phyloP scores from a whole-genome alignment of 30 jellyfish, hydroid and myxozoan genomes.

The Nemopilema nomurai region DNA sequence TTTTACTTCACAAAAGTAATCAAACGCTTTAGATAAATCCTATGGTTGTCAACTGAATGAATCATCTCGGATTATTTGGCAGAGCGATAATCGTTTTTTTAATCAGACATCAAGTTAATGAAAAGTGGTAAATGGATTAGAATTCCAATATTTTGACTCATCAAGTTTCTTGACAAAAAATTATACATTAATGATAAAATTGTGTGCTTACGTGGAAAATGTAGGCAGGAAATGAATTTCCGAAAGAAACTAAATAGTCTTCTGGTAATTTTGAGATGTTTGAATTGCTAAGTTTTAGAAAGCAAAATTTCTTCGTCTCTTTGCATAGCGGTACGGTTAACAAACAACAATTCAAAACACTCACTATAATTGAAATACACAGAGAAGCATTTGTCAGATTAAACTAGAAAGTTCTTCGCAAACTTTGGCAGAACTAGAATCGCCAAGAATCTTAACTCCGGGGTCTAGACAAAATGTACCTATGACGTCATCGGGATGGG shows the following conservation, averaged over 20 bases:
- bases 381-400: too few species aligned
- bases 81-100: not conserved
- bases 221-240: not conserved
- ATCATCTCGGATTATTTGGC: not conserved
- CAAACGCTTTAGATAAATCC: not conserved
- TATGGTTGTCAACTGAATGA: not conserved
- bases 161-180: not conserved
- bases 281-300: not conserved
- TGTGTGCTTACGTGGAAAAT: not conserved
- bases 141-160: not conserved
- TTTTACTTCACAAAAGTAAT: not conserved
- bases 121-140: not conserved
- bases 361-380: too few species aligned
- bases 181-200: not conserved
- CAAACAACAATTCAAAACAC: too few species aligned
- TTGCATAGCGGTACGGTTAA: not conserved
- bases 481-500: too few species aligned
- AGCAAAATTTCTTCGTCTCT: not conserved
- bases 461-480: too few species aligned
- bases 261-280: not conserved
- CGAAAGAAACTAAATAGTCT: not conserved
- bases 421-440: too few species aligned
- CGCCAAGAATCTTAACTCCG: too few species aligned
- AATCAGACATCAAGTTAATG: not conserved
- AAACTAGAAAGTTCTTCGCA: too few species aligned